Evolutionary conservation across 2,888 invertebrate genomes (phyloP).

Genomic region (Agelastica alni): DNA sequence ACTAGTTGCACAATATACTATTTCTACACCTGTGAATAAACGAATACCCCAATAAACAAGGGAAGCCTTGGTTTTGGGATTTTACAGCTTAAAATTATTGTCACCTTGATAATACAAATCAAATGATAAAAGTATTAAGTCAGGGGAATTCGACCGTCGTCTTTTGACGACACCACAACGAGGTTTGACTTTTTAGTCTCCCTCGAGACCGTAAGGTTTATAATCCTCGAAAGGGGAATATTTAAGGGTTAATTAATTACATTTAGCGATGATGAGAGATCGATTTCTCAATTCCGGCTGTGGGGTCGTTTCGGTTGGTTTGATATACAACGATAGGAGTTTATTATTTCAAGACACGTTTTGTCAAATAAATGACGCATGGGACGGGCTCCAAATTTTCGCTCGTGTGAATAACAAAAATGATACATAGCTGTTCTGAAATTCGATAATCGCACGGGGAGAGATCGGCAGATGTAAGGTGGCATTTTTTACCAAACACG

Average conservation of each 20-base stretch:
- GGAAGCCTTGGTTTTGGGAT: too few relatives aligned
- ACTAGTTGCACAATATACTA: too few relatives aligned
- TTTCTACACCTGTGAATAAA: too few relatives aligned
- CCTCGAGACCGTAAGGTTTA: background rate
- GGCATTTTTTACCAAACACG: too few relatives aligned
- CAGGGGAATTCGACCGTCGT: too few relatives aligned
- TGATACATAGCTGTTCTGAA: too few relatives aligned
- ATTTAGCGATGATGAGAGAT: constrained; percentile 11
- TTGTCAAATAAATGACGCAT: constrained; percentile 1
- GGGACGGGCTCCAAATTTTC: too few relatives aligned
- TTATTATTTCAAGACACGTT: constrained; percentile 1
- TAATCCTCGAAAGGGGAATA: constrained; percentile 15
- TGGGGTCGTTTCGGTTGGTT: background rate
- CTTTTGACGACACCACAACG: background rate
- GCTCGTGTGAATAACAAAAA: too few relatives aligned
- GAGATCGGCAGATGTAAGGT: too few relatives aligned
- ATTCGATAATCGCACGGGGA: too few relatives aligned
- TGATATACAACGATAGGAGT: background rate
- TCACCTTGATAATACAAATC: background rate
- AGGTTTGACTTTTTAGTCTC: constrained; percentile 11
- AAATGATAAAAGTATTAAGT: constrained; percentile 3
- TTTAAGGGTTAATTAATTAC: constrained; percentile 19
- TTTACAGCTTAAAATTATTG: too few relatives aligned
- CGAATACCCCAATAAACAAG: too few relatives aligned
- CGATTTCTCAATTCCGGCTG: constrained; percentile 17